These are phyloP conservation scores for Athalia cordata DNA, from an alignment of 2,888 invertebrate genomes.

Conservation along the genomic window DNA sequence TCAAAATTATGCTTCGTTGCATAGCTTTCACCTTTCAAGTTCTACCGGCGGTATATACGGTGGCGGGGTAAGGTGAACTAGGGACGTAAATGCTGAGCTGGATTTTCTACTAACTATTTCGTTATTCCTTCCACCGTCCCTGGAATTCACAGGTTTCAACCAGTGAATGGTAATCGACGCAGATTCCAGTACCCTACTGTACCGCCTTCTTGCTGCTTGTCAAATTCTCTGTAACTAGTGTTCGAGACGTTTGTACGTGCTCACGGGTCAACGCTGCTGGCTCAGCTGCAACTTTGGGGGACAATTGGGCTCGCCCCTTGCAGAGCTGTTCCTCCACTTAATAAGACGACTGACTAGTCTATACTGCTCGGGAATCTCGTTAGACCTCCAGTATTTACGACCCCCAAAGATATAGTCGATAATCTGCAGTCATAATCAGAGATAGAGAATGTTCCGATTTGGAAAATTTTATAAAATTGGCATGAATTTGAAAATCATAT, in stretches of 20 bases:
- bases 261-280: slow-evolving; percentile 8
- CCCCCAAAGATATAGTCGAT: no score
- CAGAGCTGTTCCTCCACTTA: slow-evolving; percentile 18
- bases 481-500: no score
- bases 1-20: slow-evolving; percentile 17
- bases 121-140: background rate
- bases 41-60: background rate
- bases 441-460: no score
- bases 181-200: slow-evolving; percentile 8
- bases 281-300: background rate
- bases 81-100: background rate
- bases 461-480: no score
- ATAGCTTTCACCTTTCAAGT: slow-evolving; percentile 17
- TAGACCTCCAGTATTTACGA: background rate
- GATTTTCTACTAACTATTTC: slow-evolving; percentile 18
- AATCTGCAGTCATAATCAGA: no score
- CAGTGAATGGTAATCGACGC: slow-evolving; percentile 21
- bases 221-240: slow-evolving; percentile 18
- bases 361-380: background rate
- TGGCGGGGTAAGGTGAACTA: background rate
- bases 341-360: slow-evolving; percentile 2
- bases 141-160: background rate
- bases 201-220: slow-evolving; percentile 30
- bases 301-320: slow-evolving; percentile 10
- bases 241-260: slow-evolving; percentile 19